phyloP scores from a whole-genome alignment of 2,888 invertebrate genomes.

The Polyommatus icarus region DNA sequence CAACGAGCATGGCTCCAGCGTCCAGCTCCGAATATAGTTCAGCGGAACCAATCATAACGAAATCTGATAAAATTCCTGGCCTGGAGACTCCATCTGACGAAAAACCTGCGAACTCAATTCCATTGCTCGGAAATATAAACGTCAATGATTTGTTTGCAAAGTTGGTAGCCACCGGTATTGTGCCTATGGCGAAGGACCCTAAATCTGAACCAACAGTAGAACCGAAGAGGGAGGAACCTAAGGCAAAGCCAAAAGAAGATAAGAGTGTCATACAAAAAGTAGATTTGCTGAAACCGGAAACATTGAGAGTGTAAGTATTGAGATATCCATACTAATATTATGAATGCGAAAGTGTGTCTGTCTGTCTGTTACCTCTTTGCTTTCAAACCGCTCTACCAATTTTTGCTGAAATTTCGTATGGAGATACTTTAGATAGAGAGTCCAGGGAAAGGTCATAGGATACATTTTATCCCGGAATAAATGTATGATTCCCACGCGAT shows the following conservation, averaged over 20 bases:
- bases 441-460: too few relatives aligned
- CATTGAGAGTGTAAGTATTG: conserved; percentile 84
- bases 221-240: conserved; percentile 50
- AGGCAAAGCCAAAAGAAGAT: conserved; percentile 56
- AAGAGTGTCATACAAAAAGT: conserved; percentile 80
- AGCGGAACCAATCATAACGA: conserved; percentile 63
- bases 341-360: too few relatives aligned
- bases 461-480: too few relatives aligned
- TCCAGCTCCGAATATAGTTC: conserved; percentile 80
- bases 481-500: too few relatives aligned
- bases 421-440: too few relatives aligned
- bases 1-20: conserved; percentile 80
- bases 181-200: conserved; percentile 50
- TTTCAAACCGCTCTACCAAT: too few relatives aligned
- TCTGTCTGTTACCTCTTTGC: too few relatives aligned
- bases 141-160: conserved; percentile 92
- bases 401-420: too few relatives aligned
- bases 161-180: conserved; percentile 87
- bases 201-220: conserved; percentile 51
- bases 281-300: conserved; percentile 84
- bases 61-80: conserved; percentile 63
- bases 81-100: conserved; percentile 60
- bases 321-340: too few relatives aligned
- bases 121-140: conserved; percentile 77
- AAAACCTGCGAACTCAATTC: conserved; percentile 54